These are phyloP conservation scores for Campoplex capitator DNA, from an alignment of 2,888 invertebrate species.

Conservation along the genomic window DNA sequence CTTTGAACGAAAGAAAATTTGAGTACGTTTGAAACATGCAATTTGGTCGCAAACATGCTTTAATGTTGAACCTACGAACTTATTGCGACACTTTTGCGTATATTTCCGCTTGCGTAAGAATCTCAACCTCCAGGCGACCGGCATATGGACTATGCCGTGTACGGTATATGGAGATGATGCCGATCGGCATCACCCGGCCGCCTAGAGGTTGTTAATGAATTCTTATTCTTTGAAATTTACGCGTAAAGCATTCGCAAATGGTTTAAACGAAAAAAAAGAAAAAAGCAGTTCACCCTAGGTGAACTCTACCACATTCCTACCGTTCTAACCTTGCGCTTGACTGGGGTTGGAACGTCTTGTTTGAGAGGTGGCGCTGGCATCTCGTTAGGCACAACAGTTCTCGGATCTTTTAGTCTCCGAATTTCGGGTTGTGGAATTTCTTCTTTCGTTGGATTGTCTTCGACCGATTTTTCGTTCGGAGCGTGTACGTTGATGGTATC, in stretches of 20 bases:
- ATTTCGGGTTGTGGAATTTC: conserved; percentile 65
- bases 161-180: too few species aligned
- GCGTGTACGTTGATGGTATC: conserved; percentile 29
- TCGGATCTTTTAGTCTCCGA: conserved; percentile 79
- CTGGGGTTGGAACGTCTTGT: conserved; percentile 77
- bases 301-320: conserved; percentile 76
- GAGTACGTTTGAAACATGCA: conserved; percentile 11
- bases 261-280: conserved; percentile 44
- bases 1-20: neutral
- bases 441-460: conserved; percentile 68
- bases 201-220: too few species aligned
- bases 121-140: too few species aligned
- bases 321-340: conserved; percentile 84
- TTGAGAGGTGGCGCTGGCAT: conserved; percentile 77
- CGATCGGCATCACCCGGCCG: too few species aligned
- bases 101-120: neutral
- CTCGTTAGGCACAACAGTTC: conserved; percentile 81
- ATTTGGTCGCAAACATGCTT: conserved; percentile 45
- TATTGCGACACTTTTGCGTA: neutral
- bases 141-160: too few species aligned
- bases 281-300: conserved; percentile 70
- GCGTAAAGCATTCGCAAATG: neutral
- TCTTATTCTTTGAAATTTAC: neutral
- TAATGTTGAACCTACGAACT: conserved; percentile 18
- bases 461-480: conserved; percentile 54